Conservation (phyloP, 2,797 vertebrate genomes). For the Enteromius mattozi region DNA sequence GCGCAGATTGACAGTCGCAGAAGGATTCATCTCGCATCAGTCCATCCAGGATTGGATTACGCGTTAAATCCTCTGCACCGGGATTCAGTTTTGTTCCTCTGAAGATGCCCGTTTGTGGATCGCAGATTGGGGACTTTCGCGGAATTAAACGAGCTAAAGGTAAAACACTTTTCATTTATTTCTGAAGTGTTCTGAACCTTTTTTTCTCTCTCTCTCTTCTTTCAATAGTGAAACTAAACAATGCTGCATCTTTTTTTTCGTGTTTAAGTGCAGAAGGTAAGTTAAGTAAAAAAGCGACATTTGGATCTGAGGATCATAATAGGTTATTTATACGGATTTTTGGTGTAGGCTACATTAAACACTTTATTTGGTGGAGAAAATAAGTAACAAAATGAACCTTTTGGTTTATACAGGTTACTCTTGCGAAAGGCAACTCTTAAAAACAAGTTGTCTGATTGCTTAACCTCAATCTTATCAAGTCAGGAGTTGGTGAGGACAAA, state of each 20-base stretch:
- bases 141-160: slow-evolving; percentile 50
- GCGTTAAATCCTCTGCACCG: not conserved
- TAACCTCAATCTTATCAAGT: slow-evolving; percentile 28
- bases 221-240: not conserved
- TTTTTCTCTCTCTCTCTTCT: not conserved
- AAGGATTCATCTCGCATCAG: slow-evolving; percentile 4
- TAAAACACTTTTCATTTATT: slow-evolving; percentile 20
- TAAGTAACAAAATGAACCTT: not conserved
- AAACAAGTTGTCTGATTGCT: slow-evolving; percentile 40
- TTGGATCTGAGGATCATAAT: not conserved
- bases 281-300: not conserved
- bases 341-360: not conserved
- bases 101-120: slow-evolving; percentile 54
- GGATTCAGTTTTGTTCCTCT: slow-evolving; percentile 32
- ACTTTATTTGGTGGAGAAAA: not conserved
- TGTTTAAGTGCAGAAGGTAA: not conserved
- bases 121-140: slow-evolving; percentile 40
- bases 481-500: not conserved
- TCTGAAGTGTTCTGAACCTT: not conserved
- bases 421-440: slow-evolving; percentile 38
- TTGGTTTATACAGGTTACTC: slow-evolving; percentile 10
- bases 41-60: slow-evolving; percentile 47
- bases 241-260: not conserved
- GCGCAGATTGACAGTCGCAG: not conserved
- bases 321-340: not conserved